Evolutionary conservation across 2,888 invertebrate species (phyloP).

Genomic region (Onthophagus sagittarius): DNA sequence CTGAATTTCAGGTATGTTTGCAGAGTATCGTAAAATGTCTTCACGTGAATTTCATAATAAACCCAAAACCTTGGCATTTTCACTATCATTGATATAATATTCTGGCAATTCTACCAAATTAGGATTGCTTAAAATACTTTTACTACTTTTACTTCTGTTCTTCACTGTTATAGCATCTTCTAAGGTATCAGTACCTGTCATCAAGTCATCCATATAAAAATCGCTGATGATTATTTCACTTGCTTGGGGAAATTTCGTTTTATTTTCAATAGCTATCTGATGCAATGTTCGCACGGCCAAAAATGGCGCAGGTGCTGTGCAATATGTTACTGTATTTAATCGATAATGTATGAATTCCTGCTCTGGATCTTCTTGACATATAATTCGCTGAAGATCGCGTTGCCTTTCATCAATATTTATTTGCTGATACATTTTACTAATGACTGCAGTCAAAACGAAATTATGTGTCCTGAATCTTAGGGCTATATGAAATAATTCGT

Average conservation of each 20-base stretch:
- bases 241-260: neutral
- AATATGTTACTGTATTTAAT: slow-evolving; percentile 14
- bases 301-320: slow-evolving; percentile 13
- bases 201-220: slow-evolving; percentile 23
- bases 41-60: too few relatives aligned
- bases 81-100: too few relatives aligned
- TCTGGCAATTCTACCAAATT: too few relatives aligned
- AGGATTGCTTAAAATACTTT: too few relatives aligned
- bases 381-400: slow-evolving; percentile 6
- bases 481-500: slow-evolving; percentile 1
- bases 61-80: too few relatives aligned
- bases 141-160: too few relatives aligned
- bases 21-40: too few relatives aligned
- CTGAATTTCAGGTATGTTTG: too few relatives aligned
- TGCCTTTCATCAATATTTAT: neutral
- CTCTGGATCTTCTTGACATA: slow-evolving; percentile 9
- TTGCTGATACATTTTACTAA: slow-evolving; percentile 13
- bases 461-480: slow-evolving; percentile 5
- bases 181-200: slow-evolving; percentile 16
- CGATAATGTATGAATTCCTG: neutral
- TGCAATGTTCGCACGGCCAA: neutral
- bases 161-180: too few relatives aligned
- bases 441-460: slow-evolving; percentile 3
- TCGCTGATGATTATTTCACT: neutral
- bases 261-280: slow-evolving; percentile 8